phyloP scores from a whole-genome alignment of 2,797 vertebrate species.

The Cercopithecus mitis region DNA sequence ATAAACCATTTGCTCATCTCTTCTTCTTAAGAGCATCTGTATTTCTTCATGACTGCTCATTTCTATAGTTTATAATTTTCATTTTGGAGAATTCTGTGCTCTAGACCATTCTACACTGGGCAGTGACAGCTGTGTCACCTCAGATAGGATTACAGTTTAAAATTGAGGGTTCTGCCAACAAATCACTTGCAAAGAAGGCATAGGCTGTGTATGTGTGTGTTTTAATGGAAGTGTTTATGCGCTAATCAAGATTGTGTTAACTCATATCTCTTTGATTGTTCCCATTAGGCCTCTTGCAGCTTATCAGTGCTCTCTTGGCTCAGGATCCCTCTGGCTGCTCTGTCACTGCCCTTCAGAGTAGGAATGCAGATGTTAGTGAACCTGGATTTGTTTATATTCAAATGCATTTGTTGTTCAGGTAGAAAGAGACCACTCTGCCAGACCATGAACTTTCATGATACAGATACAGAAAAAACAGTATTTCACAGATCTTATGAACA shows the following conservation, averaged over 20 bases:
- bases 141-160: slow-evolving; percentile 48
- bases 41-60: slow-evolving; percentile 65
- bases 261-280: neutral
- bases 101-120: slow-evolving; percentile 45
- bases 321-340: neutral
- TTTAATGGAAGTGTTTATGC: neutral
- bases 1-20: slow-evolving; percentile 61
- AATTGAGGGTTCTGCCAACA: slow-evolving; percentile 19
- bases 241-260: neutral
- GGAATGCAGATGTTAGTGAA: neutral
- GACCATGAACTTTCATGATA: neutral
- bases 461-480: neutral
- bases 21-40: slow-evolving; percentile 64
- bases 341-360: neutral
- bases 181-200: neutral
- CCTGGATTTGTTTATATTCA: neutral
- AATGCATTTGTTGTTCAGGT: neutral
- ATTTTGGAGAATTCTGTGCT: slow-evolving; percentile 64
- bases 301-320: neutral
- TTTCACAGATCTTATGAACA: neutral
- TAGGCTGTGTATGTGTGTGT: neutral
- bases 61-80: slow-evolving; percentile 74
- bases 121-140: slow-evolving; percentile 57
- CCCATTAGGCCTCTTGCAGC: neutral
- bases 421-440: neutral